Percentiles rank a stretch among this genome's conserved stretches.
These are phyloP conservation scores for Chrysomela aeneicollis DNA, from an alignment of 2,888 invertebrate genomes.

Conservation along the genomic window DNA sequence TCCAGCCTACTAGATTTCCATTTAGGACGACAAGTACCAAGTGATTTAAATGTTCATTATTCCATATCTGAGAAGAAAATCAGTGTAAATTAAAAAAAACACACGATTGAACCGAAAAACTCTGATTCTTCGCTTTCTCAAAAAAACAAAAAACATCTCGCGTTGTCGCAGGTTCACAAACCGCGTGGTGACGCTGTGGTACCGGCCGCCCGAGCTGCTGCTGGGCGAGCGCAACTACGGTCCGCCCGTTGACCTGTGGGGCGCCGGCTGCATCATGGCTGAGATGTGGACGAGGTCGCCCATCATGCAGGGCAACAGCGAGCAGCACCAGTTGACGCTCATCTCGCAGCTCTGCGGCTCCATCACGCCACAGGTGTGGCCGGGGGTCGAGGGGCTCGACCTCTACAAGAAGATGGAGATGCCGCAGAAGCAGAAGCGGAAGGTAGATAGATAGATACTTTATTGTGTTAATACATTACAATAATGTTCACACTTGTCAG, in stretches of 20 bases:
- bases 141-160: too few relatives aligned
- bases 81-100: too few relatives aligned
- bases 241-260: slow-evolving; percentile 96
- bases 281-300: slow-evolving; percentile 99
- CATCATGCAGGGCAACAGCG: slow-evolving; percentile 95
- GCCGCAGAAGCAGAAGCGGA: slow-evolving; percentile 85
- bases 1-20: too few relatives aligned
- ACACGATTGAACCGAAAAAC: too few relatives aligned
- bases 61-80: too few relatives aligned
- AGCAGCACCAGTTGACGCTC: slow-evolving; percentile 93
- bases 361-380: slow-evolving; percentile 93
- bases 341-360: slow-evolving; percentile 97
- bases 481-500: too few relatives aligned
- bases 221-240: slow-evolving; percentile 93
- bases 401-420: slow-evolving; percentile 88
- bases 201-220: slow-evolving; percentile 76
- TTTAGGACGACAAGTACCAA: too few relatives aligned
- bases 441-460: too few relatives aligned
- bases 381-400: slow-evolving; percentile 89
- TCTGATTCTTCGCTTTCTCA: too few relatives aligned
- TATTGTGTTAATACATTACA: slow-evolving; percentile 13
- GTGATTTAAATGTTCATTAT: too few relatives aligned
- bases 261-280: slow-evolving; percentile 99
- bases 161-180: slow-evolving; percentile 98
- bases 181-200: slow-evolving; percentile 97